phyloP scores from a whole-genome alignment of 2,113 vertebrate genomes.

The Chaetodon trifascialis region DNA sequence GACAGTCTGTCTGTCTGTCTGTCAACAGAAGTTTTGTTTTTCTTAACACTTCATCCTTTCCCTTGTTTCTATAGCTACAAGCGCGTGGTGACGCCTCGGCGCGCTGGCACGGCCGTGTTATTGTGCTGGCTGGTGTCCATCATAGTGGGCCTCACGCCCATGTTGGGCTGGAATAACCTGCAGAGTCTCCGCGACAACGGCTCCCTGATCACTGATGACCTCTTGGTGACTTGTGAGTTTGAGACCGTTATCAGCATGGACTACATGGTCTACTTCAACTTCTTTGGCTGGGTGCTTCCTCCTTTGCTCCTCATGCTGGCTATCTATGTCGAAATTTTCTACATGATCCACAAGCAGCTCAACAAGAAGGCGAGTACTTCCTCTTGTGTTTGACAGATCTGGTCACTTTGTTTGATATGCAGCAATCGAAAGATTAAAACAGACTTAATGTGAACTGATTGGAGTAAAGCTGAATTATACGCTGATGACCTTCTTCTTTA shows the following conservation, averaged over 20 bases:
- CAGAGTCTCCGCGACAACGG: conserved; percentile 75
- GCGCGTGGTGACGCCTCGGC: conserved; percentile 89
- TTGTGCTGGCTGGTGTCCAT: conserved; percentile 93
- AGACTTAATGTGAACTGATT: not conserved
- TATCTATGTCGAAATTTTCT: conserved; percentile 96
- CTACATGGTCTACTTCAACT: conserved; percentile 99
- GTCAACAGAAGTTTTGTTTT: not conserved
- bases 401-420: not conserved
- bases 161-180: conserved; percentile 97
- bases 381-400: not conserved
- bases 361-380: conserved; percentile 87
- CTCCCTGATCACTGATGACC: conserved; percentile 66
- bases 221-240: conserved; percentile 89
- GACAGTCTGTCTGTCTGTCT: not conserved
- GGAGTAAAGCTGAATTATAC: not conserved
- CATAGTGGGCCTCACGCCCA: conserved; percentile 91
- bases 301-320: conserved; percentile 93
- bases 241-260: conserved; percentile 98
- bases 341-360: conserved; percentile 96
- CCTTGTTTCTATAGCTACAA: conserved; percentile 88
- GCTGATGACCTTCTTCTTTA: conserved; percentile 24
- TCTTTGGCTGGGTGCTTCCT: conserved; percentile 95
- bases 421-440: not conserved
- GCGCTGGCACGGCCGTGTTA: conserved; percentile 89
- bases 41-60: conserved; percentile 18